These are phyloP conservation scores for Gerris lacustris DNA, from an alignment of 2,888 invertebrate genomes.

Conservation along the genomic window DNA sequence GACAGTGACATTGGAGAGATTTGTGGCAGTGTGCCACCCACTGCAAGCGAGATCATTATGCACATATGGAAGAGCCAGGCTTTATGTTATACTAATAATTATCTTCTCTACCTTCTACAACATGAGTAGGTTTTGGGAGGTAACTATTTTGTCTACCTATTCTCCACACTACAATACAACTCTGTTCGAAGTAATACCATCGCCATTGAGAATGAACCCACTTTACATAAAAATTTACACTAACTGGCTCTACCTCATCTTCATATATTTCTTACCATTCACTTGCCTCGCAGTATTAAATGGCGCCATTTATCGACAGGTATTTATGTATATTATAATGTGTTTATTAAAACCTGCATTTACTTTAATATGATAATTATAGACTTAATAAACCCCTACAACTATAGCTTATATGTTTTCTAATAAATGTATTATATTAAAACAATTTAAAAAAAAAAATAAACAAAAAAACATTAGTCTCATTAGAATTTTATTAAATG, in stretches of 20 bases:
- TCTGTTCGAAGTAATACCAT: conserved; percentile 58
- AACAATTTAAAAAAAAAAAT: no score
- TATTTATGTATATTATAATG: conserved; percentile 37
- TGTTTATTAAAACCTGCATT: no score
- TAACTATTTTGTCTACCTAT: conserved; percentile 29
- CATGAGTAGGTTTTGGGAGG: conserved; percentile 50
- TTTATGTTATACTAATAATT: conserved; percentile 71
- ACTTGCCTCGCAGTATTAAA: conserved; percentile 77
- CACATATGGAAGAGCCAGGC: conserved; percentile 72
- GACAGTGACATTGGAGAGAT: conserved; percentile 54
- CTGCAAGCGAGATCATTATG: conserved; percentile 77
- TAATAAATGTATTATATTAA: no score
- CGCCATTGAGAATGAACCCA: conserved; percentile 53
- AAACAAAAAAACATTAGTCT: no score
- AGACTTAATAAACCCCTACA: no score
- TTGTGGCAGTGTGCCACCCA: conserved; percentile 87
- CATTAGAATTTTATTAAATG: no score
- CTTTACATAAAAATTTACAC: conserved; percentile 77
- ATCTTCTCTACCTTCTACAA: conserved; percentile 76
- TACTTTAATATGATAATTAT: no score
- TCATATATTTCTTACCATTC: conserved; percentile 90
- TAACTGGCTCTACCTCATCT: conserved; percentile 85
- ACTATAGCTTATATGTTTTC: no score
- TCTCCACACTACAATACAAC: conserved; percentile 41
- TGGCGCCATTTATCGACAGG: conserved; percentile 76